Evolutionary conservation across 2,888 invertebrate species (phyloP).

Genomic region (Lycia hirtaria): DNA sequence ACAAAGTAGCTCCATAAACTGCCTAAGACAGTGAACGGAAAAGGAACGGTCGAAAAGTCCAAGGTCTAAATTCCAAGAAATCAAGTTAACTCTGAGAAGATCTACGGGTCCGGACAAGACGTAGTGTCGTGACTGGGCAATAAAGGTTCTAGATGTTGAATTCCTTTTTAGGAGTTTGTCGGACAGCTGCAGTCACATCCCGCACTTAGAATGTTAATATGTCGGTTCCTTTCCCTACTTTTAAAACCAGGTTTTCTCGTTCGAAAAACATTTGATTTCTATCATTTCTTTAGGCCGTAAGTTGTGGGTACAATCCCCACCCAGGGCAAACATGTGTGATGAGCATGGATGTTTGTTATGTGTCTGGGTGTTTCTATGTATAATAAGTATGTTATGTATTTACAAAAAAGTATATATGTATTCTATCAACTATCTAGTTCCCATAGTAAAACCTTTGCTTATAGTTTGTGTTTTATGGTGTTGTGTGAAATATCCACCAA

Average conservation of each 20-base stretch:
- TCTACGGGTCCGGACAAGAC: conserved; percentile 42
- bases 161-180: conserved; percentile 46
- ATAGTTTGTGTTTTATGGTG: no score
- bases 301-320: no score
- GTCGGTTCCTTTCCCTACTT: conserved; percentile 11
- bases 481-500: no score
- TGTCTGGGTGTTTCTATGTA: no score
- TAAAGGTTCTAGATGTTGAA: conserved; percentile 44
- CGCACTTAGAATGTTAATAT: conserved; percentile 6
- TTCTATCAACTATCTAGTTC: no score
- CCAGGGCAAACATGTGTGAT: no score
- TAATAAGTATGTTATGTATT: no score
- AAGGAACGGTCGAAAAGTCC: conserved; percentile 46
- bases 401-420: no score
- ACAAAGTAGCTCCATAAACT: conserved; percentile 4
- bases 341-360: no score
- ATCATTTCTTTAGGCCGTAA: background rate
- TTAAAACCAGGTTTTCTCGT: conserved; percentile 3
- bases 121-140: conserved; percentile 50
- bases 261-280: background rate
- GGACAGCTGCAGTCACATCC: conserved; percentile 27
- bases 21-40: conserved; percentile 42
- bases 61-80: conserved; percentile 52
- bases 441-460: no score
- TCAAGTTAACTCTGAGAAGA: conserved; percentile 40